Base-by-base conservation (phyloP, 2,113 vertebrate genomes). In the Microtus oregoni region DNA sequence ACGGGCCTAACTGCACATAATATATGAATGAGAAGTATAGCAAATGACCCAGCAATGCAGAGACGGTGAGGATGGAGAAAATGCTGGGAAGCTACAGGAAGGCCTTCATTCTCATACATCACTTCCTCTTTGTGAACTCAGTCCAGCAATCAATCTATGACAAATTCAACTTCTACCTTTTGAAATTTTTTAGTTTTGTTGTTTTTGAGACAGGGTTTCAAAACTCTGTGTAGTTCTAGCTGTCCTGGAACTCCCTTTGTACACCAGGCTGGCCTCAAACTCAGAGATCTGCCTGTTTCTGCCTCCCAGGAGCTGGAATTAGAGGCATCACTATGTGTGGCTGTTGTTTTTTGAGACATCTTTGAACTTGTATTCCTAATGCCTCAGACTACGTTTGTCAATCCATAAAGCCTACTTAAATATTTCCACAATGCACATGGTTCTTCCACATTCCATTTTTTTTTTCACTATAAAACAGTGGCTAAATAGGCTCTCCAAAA, bases 351-450 rank as follows among this genome's bases (percentile, higher is more conserved):
- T 7, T 82, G 52, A 82, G 79, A 58, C 78, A 81, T 52, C 35
- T 58, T 5, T 81, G 52, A 81, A n/a, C 10, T 35, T 58, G 11
- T n/a, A 58, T 81, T 81, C 35, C 52, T 58, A 55, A 38, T 58
- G 52, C 35, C 20, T 58, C 78, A 81, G 78, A 58, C 35, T 58
- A 22, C 17, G 20, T 55, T 58, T 58, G 28, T 30, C 82, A 65
- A 13, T 92, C 17, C 73, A 41, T 76, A 86, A 91, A 86, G 86
- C 14, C 26, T 90, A 44, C 93, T 79, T 79, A 92, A 96, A 11
- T 28, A 96, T 41, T 89, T 83, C n/a, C 9, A 96, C 20, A 92
- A 92, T 30, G 28, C 17, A 87, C 3, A 86, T 1, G 86, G 79
- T 76, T 87, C 67, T 85, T 93, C 5, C 79, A 91, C 88, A 32